Evolutionary conservation across 2,888 invertebrate species (phyloP), one percentile per base, ranked within the genome.

Genomic region (Pristionchus exspectatus): DNA sequence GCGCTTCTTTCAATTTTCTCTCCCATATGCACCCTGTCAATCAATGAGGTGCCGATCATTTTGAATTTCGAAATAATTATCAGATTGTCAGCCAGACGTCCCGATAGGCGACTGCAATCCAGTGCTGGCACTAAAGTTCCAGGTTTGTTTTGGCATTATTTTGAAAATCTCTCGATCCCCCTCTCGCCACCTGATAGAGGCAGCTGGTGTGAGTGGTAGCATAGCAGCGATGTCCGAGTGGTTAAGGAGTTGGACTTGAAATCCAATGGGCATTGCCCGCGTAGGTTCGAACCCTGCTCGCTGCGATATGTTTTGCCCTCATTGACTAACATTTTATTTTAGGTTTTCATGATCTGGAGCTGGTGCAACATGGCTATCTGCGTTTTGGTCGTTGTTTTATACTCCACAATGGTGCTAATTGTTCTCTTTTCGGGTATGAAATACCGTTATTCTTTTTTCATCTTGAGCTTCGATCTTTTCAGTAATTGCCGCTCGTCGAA

Each of bases 271-370:
- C 96, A 96, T 94, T 96, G 96, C 96, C 96, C 96, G 96, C 96
- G 96, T 96, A 96, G 96, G 96, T 96, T 96, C 96, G 96, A 96
- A 96, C 96, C 96, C 96, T 96, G 96, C 96, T 96, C 95, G 95
- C 92, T 92, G 94, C 94, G 93, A 91, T 66, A 74, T 54, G 30
- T 85, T 85, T 85, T 85, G 59, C 59, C 1, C 3, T 72, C 12
- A 1, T 33, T 59, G 30, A 2, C 10, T 33, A 16, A 3, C 33
- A 72, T 27, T 18, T 50, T 44, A 21, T 77, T 54, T 9, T 50
- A 81, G 81, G 81, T 81, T 7, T 81, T 81, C 81, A 81, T 81
- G 81, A 27, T 81, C 24, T 81, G 50, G 50, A 81, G 81, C 21
- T 81, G 50, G 81, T 50, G n/a, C 27, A 81, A 81, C 27, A 81